Evolutionary conservation across 2,888 invertebrate genomes (phyloP).

Genomic region (Petrophora chlorosata): DNA sequence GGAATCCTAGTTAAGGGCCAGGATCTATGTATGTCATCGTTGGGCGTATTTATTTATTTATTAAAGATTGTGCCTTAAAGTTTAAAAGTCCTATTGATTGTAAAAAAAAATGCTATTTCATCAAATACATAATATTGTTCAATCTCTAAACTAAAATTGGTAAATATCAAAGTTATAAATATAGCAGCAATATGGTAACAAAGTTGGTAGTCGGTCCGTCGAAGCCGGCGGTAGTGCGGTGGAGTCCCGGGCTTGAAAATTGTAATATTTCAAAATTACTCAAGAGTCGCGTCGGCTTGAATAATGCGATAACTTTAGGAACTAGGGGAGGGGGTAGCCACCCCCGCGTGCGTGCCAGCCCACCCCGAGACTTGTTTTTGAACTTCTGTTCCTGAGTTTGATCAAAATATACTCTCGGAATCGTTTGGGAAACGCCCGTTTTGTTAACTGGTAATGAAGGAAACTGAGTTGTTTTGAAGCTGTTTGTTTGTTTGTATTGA

Average conservation of each 20-base stretch:
- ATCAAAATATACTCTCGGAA: slow-evolving; percentile 74
- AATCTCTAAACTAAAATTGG: neutral
- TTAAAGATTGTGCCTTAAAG: no score
- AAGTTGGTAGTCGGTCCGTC: slow-evolving; percentile 59
- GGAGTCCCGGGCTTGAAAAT: slow-evolving; percentile 70
- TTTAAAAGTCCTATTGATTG: no score
- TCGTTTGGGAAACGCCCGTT: slow-evolving; percentile 49
- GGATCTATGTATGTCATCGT: no score
- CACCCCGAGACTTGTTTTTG: slow-evolving; percentile 72
- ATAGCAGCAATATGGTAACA: slow-evolving; percentile 21
- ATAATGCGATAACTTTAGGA: slow-evolving; percentile 80
- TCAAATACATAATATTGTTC: no score
- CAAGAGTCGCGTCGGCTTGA: slow-evolving; percentile 83
- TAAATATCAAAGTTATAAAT: slow-evolving; percentile 14
- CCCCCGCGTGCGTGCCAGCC: slow-evolving; percentile 68
- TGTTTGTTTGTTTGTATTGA: no score
- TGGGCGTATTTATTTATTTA: no score
- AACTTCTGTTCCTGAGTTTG: slow-evolving; percentile 78
- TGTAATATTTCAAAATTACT: slow-evolving; percentile 85
- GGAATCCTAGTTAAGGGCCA: no score
- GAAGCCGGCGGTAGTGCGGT: slow-evolving; percentile 54
- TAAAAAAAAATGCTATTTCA: no score
- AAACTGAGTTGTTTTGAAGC: slow-evolving; percentile 6
- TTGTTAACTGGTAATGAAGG: slow-evolving; percentile 51
- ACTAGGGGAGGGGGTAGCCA: slow-evolving; percentile 59